Base-by-base conservation (phyloP, 2,888 invertebrate species). In the Meganola albula region DNA sequence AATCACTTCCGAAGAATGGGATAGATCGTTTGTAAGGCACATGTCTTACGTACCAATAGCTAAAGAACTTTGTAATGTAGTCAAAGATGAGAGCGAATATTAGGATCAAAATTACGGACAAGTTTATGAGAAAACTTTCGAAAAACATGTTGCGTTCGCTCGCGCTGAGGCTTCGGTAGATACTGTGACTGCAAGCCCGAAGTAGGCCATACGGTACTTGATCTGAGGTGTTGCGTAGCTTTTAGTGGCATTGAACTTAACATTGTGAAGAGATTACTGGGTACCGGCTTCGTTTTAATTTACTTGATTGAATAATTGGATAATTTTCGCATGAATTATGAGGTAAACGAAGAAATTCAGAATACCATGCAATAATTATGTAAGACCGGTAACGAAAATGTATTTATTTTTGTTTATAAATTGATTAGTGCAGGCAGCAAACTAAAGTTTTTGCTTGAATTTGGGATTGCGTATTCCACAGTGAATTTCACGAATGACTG, bases 1-100 rank as follows among this genome's bases (percentile, higher is more conserved):
- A 83, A 43, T 85, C 84, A 20, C 75, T 74, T 12, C 85, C 85
- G 34, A 78, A 72, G 47, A 80, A 76, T 0, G 82, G 82, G 2
- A 85, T 33, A 0, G 75, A 56, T 0, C 57, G 58, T 53, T 75
- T 82, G 43, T 83, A 78, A 0, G 79, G 74, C 12, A 85, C 64
- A 39, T 83, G 80, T 10, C 85, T 57, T 10, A 85, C 66, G 37
- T 85, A 85, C 84, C 85, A 85, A 53, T 85, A 85, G 50, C 79
- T 85, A 56, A 85, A 85, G 58, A 68, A 85, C 38, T 85, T 85
- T 0, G 84, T 85, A 21, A 82, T 71, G 53, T 85, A 85, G 48
- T 85, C 85, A 37, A 78, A 71, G 23, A 65, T 67, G 8, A 85
- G 49, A 3, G 85, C 84, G 31, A 68, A 34, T 26, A 85, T 66